Evolutionary conservation across 2,113 vertebrate genomes (phyloP), one percentile per base, ranked within the genome.

Genomic region (Hippopotamus amphibius): DNA sequence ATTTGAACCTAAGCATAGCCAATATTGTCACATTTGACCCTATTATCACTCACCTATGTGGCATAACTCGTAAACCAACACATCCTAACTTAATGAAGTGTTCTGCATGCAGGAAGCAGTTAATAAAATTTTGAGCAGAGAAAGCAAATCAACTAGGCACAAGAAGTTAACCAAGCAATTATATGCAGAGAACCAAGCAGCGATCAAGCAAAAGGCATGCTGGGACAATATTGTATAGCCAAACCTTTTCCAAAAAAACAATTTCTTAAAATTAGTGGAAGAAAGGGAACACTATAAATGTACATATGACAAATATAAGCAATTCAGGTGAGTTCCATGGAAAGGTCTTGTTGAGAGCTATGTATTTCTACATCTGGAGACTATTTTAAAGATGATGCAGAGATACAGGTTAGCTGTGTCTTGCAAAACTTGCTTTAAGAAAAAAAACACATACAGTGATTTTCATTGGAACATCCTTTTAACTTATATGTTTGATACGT

Each of bases 301-400:
- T 79, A 84, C 55, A 33, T 16, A 72, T 93, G 48, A 90, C 14
- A 66, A n/a, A 81, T 41, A 10, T 7, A 80, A 26, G 53, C 57
- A 84, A 1, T 93, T 91, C 68, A 63, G 30, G 53, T 80, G 7
- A 16, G 6, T 77, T 71, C 85, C 68, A 33, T 69, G 15, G 22
- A 65, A 92, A 93, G 57, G 14, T 93, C 82, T 88, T 79, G 33
- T 92, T 57, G 24, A 93, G 95, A 94, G 43, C 11, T 48, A 37
- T 84, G 11, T 46, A 37, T 57, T 85, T 53, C 6, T 88, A 43
- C 3, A 88, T 77, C 14, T n/a, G 16, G 17, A 90, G 53, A 88
- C 5, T 77, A 53, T 92, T 83, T 88, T 81, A 85, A 66, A 79
- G 57, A 53, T 30, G 8, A 46, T 80, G 37, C 59, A 16, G 19